These are phyloP conservation scores for Eilema sororculum DNA, from an alignment of 2,888 invertebrate species.

Conservation along the genomic window DNA sequence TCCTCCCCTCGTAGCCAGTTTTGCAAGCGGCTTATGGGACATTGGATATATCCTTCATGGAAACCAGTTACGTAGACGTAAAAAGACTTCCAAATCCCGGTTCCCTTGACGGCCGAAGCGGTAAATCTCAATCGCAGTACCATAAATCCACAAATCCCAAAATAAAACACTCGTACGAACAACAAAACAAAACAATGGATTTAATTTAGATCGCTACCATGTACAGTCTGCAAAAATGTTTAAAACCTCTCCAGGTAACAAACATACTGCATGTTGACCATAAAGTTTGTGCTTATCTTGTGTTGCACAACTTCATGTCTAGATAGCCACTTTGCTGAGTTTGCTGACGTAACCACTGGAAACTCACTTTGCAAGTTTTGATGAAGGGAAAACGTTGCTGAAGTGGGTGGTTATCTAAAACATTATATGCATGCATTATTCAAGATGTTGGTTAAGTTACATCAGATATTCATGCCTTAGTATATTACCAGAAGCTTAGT, in stretches of 20 bases:
- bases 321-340: conserved; percentile 35
- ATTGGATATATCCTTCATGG: too few species aligned
- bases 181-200: conserved; percentile 10
- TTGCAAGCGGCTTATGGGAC: too few species aligned
- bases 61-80: too few species aligned
- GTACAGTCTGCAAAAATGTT: conserved; percentile 31
- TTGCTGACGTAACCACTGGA: conserved; percentile 29
- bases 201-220: conserved; percentile 19
- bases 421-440: background rate
- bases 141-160: background rate
- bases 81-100: too few species aligned
- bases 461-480: background rate
- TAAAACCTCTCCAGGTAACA: conserved; percentile 26
- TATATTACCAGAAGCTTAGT: too few species aligned
- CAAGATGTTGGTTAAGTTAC: background rate
- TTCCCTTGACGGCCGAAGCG: too few species aligned
- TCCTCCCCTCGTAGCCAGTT: too few species aligned
- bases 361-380: conserved; percentile 4
- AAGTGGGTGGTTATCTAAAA: background rate
- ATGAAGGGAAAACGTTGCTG: background rate
- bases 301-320: conserved; percentile 33
- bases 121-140: too few species aligned
- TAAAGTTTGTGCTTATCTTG: conserved; percentile 47
- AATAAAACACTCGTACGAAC: background rate
- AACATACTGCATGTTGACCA: conserved; percentile 24